These are phyloP conservation scores for Pterostichus madidus DNA, from an alignment of 2,888 invertebrate species.

Conservation along the genomic window DNA sequence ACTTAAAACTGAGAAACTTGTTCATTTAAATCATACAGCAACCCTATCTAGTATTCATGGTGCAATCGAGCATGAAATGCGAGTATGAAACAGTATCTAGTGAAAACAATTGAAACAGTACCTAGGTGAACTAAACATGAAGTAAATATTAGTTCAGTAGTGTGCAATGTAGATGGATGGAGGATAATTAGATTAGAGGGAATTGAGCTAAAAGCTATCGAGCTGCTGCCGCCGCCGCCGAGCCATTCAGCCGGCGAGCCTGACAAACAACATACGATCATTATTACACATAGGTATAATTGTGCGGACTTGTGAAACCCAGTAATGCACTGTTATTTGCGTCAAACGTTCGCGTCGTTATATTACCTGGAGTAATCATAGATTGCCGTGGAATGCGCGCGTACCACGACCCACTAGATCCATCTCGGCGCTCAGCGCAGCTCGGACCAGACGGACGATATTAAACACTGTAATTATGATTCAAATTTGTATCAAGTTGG, in stretches of 20 bases:
- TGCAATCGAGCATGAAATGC: slow-evolving; percentile 31
- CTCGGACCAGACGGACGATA: slow-evolving; percentile 64
- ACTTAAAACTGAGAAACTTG: no score
- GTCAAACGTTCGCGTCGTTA: slow-evolving; percentile 60
- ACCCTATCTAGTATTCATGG: background rate
- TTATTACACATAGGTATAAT: slow-evolving; percentile 49
- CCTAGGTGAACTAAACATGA: slow-evolving; percentile 6
- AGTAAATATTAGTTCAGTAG: slow-evolving; percentile 42
- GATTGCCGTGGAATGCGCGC: slow-evolving; percentile 52
- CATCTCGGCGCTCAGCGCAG: slow-evolving; percentile 52
- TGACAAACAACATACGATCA: slow-evolving; percentile 51
- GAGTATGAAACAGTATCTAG: background rate
- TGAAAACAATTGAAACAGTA: slow-evolving; percentile 37
- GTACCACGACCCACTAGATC: slow-evolving; percentile 42
- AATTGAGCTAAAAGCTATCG: slow-evolving; percentile 44
- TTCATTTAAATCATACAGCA: no score
- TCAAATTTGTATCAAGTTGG: slow-evolving; percentile 67
- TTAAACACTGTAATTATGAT: slow-evolving; percentile 67
- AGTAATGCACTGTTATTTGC: slow-evolving; percentile 65
- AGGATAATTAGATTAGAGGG: slow-evolving; percentile 49
- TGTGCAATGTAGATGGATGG: slow-evolving; percentile 35
- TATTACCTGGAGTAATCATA: slow-evolving; percentile 66
- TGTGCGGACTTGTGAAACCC: slow-evolving; percentile 60
- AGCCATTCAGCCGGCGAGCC: slow-evolving; percentile 5
- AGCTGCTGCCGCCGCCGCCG: background rate